These are phyloP conservation scores for Onychostoma macrolepis DNA, from an alignment of 2,113 vertebrate species.

Conservation along the genomic window DNA sequence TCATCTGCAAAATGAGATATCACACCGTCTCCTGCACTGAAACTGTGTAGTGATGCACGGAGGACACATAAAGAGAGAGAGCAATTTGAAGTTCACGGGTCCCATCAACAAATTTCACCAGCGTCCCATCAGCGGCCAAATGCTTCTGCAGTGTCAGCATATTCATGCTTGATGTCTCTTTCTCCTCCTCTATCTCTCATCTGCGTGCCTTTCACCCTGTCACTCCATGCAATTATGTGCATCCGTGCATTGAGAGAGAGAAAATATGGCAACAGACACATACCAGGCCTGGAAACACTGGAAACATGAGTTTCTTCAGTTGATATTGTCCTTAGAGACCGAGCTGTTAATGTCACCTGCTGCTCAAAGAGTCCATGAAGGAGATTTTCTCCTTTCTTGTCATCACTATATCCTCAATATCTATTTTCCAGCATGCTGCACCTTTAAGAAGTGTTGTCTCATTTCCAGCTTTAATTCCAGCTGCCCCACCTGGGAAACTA, in stretches of 20 bases:
- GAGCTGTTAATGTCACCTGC: constrained; percentile 10
- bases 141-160: constrained; percentile 52
- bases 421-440: background rate
- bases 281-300: background rate
- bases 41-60: background rate
- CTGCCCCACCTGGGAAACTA: constrained; percentile 39
- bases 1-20: constrained; percentile 23
- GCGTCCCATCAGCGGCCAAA: constrained; percentile 43
- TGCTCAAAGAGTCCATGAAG: constrained; percentile 28
- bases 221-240: constrained; percentile 36
- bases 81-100: constrained; percentile 13
- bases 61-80: constrained; percentile 11
- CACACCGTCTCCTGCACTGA: background rate
- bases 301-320: background rate
- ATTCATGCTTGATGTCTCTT: constrained; percentile 49
- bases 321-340: constrained; percentile 16
- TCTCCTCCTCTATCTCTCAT: constrained; percentile 24
- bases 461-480: constrained; percentile 36
- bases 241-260: constrained; percentile 37
- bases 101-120: constrained; percentile 31
- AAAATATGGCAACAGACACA: background rate
- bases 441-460: background rate
- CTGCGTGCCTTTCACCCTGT: constrained; percentile 30
- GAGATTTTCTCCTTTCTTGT: constrained; percentile 31
- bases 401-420: background rate